Conservation (phyloP, 1,140 invertebrate genomes). For the Bombus soroeensis region DNA sequence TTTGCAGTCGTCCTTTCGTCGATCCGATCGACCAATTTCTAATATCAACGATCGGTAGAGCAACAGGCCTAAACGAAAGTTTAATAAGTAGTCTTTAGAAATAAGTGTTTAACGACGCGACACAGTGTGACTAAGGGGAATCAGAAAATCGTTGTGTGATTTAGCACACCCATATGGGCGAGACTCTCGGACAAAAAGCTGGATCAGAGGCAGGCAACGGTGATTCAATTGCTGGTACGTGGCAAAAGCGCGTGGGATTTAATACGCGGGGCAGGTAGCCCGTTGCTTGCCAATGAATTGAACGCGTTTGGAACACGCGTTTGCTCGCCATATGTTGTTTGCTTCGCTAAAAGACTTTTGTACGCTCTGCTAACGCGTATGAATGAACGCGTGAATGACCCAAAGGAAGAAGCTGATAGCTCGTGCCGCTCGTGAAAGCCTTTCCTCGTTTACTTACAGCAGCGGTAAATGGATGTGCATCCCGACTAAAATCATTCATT, state of each 20-base stretch:
- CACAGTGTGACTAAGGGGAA: constrained; percentile 29
- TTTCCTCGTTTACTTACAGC: not conserved
- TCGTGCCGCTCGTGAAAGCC: constrained; percentile 23
- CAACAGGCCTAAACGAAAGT: constrained; percentile 24
- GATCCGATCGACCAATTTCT: too few species aligned
- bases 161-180: constrained; percentile 63
- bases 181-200: constrained; percentile 60
- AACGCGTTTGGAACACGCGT: constrained; percentile 55
- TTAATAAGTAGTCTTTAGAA: constrained; percentile 35
- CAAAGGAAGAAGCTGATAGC: constrained; percentile 24
- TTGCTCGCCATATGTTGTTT: constrained; percentile 73
- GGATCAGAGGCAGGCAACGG: constrained; percentile 37
- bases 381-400: constrained; percentile 57
- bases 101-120: constrained; percentile 49
- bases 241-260: constrained; percentile 62
- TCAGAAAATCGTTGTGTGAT: constrained; percentile 25
- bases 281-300: constrained; percentile 68
- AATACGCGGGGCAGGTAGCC: constrained; percentile 70
- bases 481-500: not conserved
- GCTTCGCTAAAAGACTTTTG: constrained; percentile 68
- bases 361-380: constrained; percentile 55
- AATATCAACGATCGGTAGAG: not conserved
- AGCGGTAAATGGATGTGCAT: not conserved
- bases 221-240: constrained; percentile 56
- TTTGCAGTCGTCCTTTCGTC: not conserved